Evolutionary conservation across 2,888 invertebrate genomes (phyloP).

Genomic region (Dicyrtomina minuta): DNA sequence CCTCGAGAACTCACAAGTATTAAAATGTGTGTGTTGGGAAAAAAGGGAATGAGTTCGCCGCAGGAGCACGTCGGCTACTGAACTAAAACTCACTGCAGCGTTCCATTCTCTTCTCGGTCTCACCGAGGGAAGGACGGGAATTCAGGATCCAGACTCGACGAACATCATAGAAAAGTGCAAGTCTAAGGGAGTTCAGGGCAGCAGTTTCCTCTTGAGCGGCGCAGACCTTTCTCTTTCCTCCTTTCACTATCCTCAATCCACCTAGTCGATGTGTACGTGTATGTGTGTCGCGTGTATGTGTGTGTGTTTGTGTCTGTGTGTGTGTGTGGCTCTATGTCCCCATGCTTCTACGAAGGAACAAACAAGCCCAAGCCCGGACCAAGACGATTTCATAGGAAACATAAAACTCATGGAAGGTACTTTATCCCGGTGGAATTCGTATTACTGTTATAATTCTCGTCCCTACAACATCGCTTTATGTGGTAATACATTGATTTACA

Average conservation of each 20-base stretch:
- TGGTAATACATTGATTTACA: slow-evolving; percentile 11
- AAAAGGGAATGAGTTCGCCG: slow-evolving; percentile 31
- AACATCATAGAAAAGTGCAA: not conserved
- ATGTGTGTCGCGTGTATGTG: too few relatives aligned
- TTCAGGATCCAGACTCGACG: not conserved
- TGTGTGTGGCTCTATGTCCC: too few relatives aligned
- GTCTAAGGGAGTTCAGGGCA: not conserved
- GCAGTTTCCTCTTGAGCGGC: not conserved
- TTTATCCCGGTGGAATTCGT: slow-evolving; percentile 27
- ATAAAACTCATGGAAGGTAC: slow-evolving; percentile 29
- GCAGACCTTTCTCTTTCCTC: slow-evolving; percentile 10
- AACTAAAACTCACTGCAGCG: slow-evolving; percentile 24
- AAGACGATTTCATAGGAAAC: not conserved
- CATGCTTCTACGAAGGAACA: not conserved
- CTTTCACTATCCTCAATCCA: not conserved
- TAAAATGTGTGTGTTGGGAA: not conserved
- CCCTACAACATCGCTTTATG: slow-evolving; percentile 6
- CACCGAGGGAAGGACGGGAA: too few relatives aligned
- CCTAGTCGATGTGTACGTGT: not conserved
- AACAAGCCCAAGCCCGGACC: not conserved
- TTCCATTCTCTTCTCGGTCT: slow-evolving; percentile 9
- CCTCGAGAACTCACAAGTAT: not conserved
- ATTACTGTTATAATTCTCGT: slow-evolving; percentile 22
- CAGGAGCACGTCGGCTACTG: slow-evolving; percentile 45
- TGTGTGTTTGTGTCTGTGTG: not conserved